A percentile compares a stretch with the other conserved stretches of the same genome.
Conservation (phyloP, 2,797 vertebrate genomes). For the Amblyraja radiata region DNA sequence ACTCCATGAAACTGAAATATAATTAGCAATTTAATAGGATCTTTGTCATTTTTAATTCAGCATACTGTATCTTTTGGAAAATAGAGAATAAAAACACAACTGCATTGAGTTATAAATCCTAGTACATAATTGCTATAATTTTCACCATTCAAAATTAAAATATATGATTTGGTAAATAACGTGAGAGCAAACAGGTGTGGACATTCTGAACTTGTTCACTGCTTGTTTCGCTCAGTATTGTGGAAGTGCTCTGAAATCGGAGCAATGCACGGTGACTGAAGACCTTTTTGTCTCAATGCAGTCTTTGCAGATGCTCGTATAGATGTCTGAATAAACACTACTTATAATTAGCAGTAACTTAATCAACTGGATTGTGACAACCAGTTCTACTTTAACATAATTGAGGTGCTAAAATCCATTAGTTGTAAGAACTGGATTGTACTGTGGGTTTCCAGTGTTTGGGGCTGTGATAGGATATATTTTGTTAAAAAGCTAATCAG, state of each 20-base stretch:
- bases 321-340: neutral
- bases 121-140: constrained; percentile 33
- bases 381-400: neutral
- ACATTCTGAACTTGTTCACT: constrained; percentile 8
- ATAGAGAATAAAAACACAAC: neutral
- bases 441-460: neutral
- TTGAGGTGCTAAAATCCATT: constrained; percentile 20
- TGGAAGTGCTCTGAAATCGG: neutral
- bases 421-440: neutral
- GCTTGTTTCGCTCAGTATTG: constrained; percentile 27
- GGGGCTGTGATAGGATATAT: neutral
- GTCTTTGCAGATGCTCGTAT: constrained; percentile 2
- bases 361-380: neutral
- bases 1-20: neutral
- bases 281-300: neutral
- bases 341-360: neutral
- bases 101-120: neutral
- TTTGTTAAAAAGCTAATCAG: neutral
- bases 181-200: constrained; percentile 10
- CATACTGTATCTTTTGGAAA: neutral
- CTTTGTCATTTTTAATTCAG: neutral
- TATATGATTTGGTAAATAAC: constrained; percentile 11
- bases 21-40: neutral
- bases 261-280: neutral
- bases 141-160: constrained; percentile 29